A percentile compares a stretch with the other conserved stretches of the same genome.
Conservation (phyloP, 2,113 vertebrate species). For the Zosterops lateralis region DNA sequence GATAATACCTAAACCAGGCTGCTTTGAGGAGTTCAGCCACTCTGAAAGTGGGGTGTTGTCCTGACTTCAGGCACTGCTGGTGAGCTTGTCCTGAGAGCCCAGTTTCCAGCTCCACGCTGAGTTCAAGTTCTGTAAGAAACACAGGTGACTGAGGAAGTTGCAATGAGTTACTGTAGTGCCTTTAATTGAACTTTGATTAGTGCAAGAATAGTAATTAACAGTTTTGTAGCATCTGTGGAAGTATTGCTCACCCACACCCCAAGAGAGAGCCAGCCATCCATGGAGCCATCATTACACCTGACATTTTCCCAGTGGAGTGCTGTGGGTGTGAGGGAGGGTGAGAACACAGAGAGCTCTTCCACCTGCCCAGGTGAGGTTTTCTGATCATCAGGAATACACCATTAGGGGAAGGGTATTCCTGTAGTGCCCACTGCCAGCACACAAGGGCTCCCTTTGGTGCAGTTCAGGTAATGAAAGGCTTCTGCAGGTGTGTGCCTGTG, state of each 20-base stretch:
- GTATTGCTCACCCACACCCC: neutral
- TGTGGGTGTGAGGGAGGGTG: neutral
- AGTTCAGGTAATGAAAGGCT: neutral
- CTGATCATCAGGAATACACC: neutral
- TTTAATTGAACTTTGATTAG: neutral
- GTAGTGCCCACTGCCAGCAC: neutral
- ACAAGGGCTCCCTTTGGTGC: neutral
- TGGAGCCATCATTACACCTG: neutral
- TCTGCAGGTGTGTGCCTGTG: neutral
- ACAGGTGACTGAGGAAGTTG: neutral
- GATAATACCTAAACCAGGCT: neutral
- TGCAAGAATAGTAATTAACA: neutral
- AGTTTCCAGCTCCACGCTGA: neutral
- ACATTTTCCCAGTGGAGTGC: fast-evolving
- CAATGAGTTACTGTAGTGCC: neutral
- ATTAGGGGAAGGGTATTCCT: neutral
- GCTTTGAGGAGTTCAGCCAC: neutral
- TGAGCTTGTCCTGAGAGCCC: neutral
- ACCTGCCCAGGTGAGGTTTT: neutral
- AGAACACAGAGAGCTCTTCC: neutral
- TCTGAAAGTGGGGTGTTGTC: neutral
- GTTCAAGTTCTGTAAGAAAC: neutral
- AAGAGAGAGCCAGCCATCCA: neutral
- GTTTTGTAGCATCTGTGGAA: neutral
- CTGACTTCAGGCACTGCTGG: neutral